Conservation (phyloP, 2,113 vertebrate species). For the Chunga burmeisteri region DNA sequence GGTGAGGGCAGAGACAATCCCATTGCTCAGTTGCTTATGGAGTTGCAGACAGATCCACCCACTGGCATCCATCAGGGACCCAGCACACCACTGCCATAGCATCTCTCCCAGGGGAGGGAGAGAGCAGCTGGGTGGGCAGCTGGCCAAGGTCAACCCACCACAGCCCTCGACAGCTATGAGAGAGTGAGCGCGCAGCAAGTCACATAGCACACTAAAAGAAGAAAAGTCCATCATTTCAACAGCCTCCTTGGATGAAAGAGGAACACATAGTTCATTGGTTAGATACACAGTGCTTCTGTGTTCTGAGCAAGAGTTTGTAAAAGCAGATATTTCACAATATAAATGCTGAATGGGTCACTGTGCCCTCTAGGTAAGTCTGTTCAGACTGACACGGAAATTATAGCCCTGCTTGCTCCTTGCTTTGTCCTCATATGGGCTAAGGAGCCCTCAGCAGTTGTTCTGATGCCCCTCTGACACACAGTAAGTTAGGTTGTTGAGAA, state of each 20-base stretch:
- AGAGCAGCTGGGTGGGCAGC: not conserved
- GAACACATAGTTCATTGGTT: not conserved
- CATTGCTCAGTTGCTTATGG: not conserved
- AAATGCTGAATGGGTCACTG: not conserved
- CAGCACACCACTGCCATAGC: accelerated
- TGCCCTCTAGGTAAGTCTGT: not conserved
- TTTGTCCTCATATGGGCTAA: not conserved
- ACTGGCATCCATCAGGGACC: not conserved
- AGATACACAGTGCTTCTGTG: not conserved
- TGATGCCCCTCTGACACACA: not conserved
- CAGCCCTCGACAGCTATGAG: not conserved
- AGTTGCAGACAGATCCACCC: not conserved
- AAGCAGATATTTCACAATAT: not conserved
- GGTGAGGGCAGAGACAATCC: not conserved
- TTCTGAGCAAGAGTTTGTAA: no score
- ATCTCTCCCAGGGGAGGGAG: not conserved
- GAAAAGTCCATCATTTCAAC: not conserved
- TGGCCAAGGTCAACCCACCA: not conserved
- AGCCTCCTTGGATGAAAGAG: not conserved
- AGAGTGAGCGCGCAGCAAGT: not conserved
- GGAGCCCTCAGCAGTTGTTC: not conserved
- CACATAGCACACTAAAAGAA: not conserved
- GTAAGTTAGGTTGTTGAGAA: not conserved
- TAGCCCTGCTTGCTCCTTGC: not conserved
- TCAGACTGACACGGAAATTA: not conserved